Conservation (phyloP, 2,797 vertebrate species). For the Chelon auratus region DNA sequence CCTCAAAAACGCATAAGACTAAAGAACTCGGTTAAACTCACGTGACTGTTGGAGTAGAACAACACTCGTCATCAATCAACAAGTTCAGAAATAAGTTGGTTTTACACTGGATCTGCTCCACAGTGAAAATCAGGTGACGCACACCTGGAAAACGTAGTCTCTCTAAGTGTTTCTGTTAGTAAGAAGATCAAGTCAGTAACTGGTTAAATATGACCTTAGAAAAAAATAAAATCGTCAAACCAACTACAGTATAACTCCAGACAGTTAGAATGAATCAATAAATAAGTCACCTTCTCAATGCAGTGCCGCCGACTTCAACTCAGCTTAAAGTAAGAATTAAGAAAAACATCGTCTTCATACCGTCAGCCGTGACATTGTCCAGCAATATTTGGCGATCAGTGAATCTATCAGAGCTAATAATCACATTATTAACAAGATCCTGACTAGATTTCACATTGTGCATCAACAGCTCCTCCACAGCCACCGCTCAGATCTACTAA, state of each 20-base stretch:
- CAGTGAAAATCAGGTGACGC: not conserved
- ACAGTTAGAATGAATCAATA: conserved; percentile 50
- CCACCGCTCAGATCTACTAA: too few relatives aligned
- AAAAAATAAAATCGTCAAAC: not conserved
- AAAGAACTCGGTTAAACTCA: not conserved
- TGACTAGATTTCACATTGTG: conserved; percentile 49
- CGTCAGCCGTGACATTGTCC: conserved; percentile 65
- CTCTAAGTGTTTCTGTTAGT: not conserved
- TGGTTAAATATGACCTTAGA: not conserved
- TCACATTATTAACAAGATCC: conserved; percentile 16
- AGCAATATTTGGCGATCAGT: conserved; percentile 62
- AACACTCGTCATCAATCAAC: not conserved
- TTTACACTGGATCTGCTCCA: not conserved
- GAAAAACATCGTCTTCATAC: conserved; percentile 6
- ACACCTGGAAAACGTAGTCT: not conserved
- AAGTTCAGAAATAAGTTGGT: not conserved
- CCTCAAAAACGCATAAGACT: conserved; percentile 18
- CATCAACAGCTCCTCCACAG: not conserved
- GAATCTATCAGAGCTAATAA: conserved; percentile 22
- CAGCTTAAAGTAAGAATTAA: conserved; percentile 46
- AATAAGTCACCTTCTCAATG: conserved; percentile 46
- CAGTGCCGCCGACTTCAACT: conserved; percentile 52
- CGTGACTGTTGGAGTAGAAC: conserved; percentile 11
- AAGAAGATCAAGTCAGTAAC: not conserved
- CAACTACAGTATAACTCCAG: not conserved